Conservation (phyloP, 2,797 vertebrate genomes). For the Sarcoramphus papa region DNA sequence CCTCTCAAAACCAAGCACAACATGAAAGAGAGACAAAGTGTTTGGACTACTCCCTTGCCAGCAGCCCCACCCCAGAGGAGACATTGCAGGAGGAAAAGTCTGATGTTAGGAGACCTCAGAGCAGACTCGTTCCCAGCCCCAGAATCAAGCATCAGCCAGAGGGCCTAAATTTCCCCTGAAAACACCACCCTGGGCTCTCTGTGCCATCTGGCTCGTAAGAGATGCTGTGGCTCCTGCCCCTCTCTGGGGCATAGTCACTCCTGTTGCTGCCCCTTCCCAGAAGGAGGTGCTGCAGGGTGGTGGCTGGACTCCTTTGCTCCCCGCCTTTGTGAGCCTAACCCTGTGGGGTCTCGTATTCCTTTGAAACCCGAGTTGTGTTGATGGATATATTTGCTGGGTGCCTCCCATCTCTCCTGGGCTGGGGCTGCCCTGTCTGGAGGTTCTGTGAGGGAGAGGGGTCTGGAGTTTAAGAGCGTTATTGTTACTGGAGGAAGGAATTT, state of each 20-base stretch:
- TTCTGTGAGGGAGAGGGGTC: slow-evolving; percentile 64
- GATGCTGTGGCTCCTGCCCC: neutral
- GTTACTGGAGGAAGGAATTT: slow-evolving; percentile 73
- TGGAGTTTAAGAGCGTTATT: slow-evolving; percentile 73
- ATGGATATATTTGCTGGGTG: slow-evolving; percentile 55
- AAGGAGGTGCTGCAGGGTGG: neutral
- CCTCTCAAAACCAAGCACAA: neutral
- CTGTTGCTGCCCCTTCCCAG: neutral
- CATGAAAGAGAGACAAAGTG: neutral
- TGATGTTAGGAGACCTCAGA: neutral
- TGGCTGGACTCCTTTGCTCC: neutral
- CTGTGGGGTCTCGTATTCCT: slow-evolving; percentile 23
- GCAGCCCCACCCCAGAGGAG: neutral
- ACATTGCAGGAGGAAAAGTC: neutral
- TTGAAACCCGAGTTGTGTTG: slow-evolving; percentile 55
- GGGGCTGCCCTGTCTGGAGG: slow-evolving; percentile 36
- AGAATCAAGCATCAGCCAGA: neutral
- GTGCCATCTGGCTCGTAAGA: neutral
- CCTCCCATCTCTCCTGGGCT: slow-evolving; percentile 39
- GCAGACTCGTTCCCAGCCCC: neutral
- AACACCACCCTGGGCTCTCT: neutral
- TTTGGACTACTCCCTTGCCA: neutral
- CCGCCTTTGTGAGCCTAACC: neutral
- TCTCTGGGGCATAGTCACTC: neutral
- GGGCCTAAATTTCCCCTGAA: neutral